Base-by-base conservation (phyloP, 2,888 invertebrate species). In the Drosophila vallismaia region DNA sequence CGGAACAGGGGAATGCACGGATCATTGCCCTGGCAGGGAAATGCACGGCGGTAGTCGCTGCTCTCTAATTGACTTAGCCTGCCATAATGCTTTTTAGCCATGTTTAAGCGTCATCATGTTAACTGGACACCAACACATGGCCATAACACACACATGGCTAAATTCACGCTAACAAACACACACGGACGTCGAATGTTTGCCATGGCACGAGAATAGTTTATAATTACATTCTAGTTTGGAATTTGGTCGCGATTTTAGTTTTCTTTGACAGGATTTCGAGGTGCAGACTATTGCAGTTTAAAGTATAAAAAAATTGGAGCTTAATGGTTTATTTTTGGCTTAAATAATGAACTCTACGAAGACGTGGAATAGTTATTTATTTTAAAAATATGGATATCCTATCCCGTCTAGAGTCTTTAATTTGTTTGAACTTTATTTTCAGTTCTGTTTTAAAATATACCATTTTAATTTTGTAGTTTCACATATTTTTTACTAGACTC, bases 61-160 rank as follows among this genome's bases (percentile, higher is more conserved):
- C 50, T 49, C 50, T 77, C 82, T 88, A 85, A 85, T 85, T 85
- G 85, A 85, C 88, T 88, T 88, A 75, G 71, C 66, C 60, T 58
- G 70, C 66, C 84, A 75, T 78, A 81, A 84, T 88, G 74, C 79
- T 70, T 88, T 86, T 81, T 74, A 77, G 78, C 86, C 85, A 74
- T 77, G 86, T 71, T 76, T 75, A 76, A 80, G 88, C 82, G 72
- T 76, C 86, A 76, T 86, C 76, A 80, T 84, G 88, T 84, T 88
- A 84, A 81, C 84, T 56, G 69, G 40, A 36, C 67, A 49, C 69
- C 52, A 53, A 31, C 51, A 33, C 54, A 59, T 31, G 57, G 52
- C 24, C 10, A 42, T 42, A 50, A 46, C 48, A 40, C 49, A 1
- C 1, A 26, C 42, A 33, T 45, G 31, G 19, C n/a, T 50, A 29